Conservation (phyloP, 2,113 vertebrate species). For the Ptychochromis oligacanthus region DNA sequence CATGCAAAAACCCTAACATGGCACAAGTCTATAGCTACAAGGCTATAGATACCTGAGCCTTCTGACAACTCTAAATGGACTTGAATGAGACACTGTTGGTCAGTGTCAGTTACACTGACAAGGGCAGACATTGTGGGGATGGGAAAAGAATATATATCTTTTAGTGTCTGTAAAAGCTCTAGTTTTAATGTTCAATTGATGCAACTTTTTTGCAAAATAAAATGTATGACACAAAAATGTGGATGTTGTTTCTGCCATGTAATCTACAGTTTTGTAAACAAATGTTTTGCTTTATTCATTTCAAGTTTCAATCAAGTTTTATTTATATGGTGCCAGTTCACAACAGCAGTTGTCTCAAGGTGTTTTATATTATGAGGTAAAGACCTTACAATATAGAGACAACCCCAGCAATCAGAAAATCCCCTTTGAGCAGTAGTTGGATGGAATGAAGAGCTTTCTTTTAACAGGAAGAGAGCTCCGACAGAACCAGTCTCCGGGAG, state of each 20-base stretch:
- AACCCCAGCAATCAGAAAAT: too few relatives aligned
- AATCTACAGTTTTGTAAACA: background rate
- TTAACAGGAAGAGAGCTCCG: too few relatives aligned
- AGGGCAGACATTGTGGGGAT: rapidly evolving
- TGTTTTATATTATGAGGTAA: too few relatives aligned
- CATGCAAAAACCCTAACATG: background rate
- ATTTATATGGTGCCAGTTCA: too few relatives aligned
- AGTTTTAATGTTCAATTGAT: background rate
- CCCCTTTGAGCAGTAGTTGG: too few relatives aligned
- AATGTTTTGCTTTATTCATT: background rate
- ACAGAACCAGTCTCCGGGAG: too few relatives aligned
- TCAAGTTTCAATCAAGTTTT: background rate
- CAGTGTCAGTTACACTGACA: background rate
- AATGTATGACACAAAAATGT: background rate
- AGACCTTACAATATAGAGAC: too few relatives aligned
- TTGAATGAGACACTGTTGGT: background rate
- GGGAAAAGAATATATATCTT: background rate
- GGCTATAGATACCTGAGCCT: background rate
- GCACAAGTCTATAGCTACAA: background rate
- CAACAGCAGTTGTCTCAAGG: too few relatives aligned
- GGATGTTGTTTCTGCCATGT: background rate
- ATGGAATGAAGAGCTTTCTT: too few relatives aligned
- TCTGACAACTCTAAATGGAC: background rate
- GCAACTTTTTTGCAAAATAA: background rate
- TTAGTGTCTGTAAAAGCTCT: background rate